Evolutionary conservation across 2,797 vertebrate species (phyloP), one percentile per base, ranked within the genome.

Genomic region (Coregonus suidteri): DNA sequence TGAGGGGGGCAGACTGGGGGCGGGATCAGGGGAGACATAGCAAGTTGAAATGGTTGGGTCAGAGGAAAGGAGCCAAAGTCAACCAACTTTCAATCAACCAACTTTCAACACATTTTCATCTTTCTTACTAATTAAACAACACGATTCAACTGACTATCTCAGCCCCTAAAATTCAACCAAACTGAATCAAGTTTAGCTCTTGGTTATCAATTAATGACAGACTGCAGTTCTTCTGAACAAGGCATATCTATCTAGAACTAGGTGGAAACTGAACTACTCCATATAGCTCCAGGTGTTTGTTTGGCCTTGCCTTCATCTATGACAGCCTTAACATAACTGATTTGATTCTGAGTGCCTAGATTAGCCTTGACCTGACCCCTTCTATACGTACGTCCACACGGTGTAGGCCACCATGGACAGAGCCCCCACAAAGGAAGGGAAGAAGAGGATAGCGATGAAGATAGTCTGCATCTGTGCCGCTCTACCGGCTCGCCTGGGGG

Each of bases 381-480:
- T 87, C 1, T 25, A 13, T 11, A 64, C 59, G 5, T 94, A 99
- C 98, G 95, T 97, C 98, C 97, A 99, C 73, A 96, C 53, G 4
- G 95, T 96, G 92, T 96, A 93, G 4, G 91, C 96, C 73, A 95
- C 85, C 0, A 96, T 92, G 62, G 93, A 94, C 73, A 99, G 83
- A 0, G 95, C 94, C 13, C 98, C 98, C 0, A 93, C 78, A 51
- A 97, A 97, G 79, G 94, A 98, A 0, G 98, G 98, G 85, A 97
- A 96, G 80, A 99, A 98, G 25, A 99, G 94, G 18, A 99, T 90
- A 16, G 93, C 89, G 16, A 97, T 94, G 88, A 98, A 98, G 83
- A 96, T 88, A 0, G 97, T 99, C 83, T 94, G 95, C 96, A 98
- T 98, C 77, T 98, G 97, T 18, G 97, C 95, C 1, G 97, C 98